Evolutionary conservation across 2,888 invertebrate species (phyloP).

Genomic region (Rotaria macrura): DNA sequence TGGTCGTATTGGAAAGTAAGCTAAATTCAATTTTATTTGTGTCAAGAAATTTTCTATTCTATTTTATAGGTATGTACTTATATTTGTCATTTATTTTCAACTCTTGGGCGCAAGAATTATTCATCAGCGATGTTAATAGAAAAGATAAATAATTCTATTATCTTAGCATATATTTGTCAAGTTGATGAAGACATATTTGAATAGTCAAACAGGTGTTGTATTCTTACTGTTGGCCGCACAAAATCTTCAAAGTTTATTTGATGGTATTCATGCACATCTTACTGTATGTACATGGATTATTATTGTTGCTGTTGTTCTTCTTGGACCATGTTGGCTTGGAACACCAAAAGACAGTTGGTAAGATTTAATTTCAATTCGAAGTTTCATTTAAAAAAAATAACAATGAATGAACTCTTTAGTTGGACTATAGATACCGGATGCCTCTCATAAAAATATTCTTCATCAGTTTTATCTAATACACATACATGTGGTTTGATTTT

Average conservation of each 20-base stretch:
- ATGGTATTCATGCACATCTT: conserved; percentile 24
- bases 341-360: conserved; percentile 85
- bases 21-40: neutral
- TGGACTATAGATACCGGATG: too few species aligned
- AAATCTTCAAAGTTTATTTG: conserved; percentile 54
- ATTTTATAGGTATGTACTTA: conserved; percentile 51
- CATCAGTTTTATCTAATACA: too few species aligned
- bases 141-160: neutral
- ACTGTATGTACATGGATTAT: conserved; percentile 60
- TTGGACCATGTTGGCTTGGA: conserved; percentile 74
- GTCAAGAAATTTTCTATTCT: neutral
- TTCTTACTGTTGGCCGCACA: conserved; percentile 60
- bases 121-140: neutral
- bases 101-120: conserved; percentile 57
- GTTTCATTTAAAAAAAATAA: too few species aligned
- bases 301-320: conserved; percentile 62
- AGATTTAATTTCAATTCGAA: too few species aligned
- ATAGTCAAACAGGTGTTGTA: conserved; percentile 50
- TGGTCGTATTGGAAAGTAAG: conserved; percentile 53
- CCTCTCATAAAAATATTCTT: too few species aligned
- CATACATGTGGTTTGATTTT: too few species aligned
- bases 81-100: conserved; percentile 58
- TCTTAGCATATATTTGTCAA: neutral
- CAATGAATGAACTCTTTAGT: neutral
- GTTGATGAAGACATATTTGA: neutral